These are phyloP conservation scores for Plotosus lineatus DNA, from an alignment of 2,113 vertebrate species.

Conservation along the genomic window DNA sequence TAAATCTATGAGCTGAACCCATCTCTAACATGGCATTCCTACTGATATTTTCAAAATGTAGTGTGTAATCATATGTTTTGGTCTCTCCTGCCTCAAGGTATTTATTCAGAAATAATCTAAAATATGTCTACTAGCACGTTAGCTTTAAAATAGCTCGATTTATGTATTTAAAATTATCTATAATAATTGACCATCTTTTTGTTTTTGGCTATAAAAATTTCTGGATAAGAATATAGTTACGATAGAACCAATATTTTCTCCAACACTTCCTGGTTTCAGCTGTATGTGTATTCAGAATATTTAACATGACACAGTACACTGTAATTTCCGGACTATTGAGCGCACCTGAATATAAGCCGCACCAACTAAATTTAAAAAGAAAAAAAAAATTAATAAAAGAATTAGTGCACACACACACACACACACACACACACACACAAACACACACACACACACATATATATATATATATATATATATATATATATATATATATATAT, in stretches of 20 bases:
- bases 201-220: not conserved
- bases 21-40: not conserved
- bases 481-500: too few species aligned
- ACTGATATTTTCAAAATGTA: conserved; percentile 14
- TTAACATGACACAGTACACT: too few species aligned
- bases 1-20: conserved; percentile 1
- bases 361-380: too few species aligned
- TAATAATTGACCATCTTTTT: too few species aligned
- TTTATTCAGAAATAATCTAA: conserved; percentile 5
- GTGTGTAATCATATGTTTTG: conserved; percentile 12
- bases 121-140: not conserved
- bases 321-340: too few species aligned
- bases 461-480: too few species aligned
- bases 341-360: too few species aligned
- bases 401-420: too few species aligned
- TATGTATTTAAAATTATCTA: too few species aligned
- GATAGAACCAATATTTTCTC: not conserved
- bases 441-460: too few species aligned
- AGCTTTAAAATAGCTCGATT: not conserved
- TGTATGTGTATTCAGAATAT: not conserved
- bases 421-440: too few species aligned
- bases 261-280: not conserved
- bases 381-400: too few species aligned
- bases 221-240: not conserved
- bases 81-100: not conserved